phyloP scores from a whole-genome alignment of 2,113 vertebrate species.

The Cyanistes caeruleus region DNA sequence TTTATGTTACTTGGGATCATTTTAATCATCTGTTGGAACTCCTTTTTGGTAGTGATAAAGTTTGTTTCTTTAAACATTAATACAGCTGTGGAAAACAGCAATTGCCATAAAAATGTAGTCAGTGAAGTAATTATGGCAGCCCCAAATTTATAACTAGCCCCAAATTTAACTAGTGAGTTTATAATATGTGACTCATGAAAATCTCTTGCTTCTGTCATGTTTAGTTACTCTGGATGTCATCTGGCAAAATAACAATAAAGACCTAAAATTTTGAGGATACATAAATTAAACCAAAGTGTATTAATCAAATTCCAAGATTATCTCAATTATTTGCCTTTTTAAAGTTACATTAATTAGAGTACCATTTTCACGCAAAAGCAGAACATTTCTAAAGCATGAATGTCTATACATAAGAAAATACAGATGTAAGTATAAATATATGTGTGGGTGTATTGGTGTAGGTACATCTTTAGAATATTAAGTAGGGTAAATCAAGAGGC shows the following conservation, averaged over 20 bases:
- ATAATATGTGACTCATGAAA: neutral
- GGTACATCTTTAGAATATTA: neutral
- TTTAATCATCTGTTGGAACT: neutral
- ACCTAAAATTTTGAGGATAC: neutral
- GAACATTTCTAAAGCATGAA: neutral
- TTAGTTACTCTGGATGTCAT: neutral
- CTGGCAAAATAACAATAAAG: neutral
- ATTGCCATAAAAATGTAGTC: neutral
- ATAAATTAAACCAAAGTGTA: neutral
- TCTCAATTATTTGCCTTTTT: neutral
- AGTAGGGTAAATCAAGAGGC: neutral
- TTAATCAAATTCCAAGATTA: neutral
- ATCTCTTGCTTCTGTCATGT: neutral
- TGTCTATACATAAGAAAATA: neutral
- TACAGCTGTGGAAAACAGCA: neutral
- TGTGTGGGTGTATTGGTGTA: fast-evolving
- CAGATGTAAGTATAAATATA: neutral
- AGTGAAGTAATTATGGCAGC: neutral
- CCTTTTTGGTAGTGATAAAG: neutral
- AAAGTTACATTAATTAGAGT: neutral
- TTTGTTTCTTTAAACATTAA: neutral
- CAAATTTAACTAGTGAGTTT: neutral
- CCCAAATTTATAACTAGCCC: neutral
- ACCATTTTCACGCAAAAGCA: neutral
- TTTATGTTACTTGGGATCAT: neutral